phyloP scores from a whole-genome alignment of 1,140 invertebrate species.

The Drosophila oshimai region DNA sequence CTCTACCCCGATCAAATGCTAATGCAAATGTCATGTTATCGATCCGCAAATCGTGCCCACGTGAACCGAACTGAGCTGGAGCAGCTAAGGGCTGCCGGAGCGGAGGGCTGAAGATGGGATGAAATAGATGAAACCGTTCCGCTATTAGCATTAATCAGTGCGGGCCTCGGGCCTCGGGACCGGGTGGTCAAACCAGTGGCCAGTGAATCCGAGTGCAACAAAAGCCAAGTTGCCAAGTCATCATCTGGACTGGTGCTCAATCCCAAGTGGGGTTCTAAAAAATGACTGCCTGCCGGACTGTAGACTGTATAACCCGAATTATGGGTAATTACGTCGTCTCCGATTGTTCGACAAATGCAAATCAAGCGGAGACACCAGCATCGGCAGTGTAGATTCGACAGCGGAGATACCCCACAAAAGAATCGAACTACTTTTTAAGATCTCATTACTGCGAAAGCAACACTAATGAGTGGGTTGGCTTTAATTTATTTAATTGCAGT shows the following conservation, averaged over 20 bases:
- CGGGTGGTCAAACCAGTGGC: slow-evolving; percentile 19
- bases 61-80: slow-evolving; percentile 2
- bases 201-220: neutral
- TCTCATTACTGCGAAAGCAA: neutral
- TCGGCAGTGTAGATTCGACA: neutral
- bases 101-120: neutral
- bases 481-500: slow-evolving; percentile 7
- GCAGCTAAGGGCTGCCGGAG: neutral
- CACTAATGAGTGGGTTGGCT: neutral
- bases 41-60: slow-evolving; percentile 27
- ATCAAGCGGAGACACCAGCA: slow-evolving; percentile 25
- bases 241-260: slow-evolving; percentile 7
- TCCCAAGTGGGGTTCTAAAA: neutral
- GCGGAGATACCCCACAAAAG: neutral
- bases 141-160: slow-evolving; percentile 9
- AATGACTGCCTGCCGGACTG: slow-evolving; percentile 4
- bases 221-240: slow-evolving; percentile 1
- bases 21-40: slow-evolving; percentile 4
- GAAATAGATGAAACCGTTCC: neutral
- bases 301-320: slow-evolving; percentile 63
- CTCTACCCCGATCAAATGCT: slow-evolving; percentile 1
- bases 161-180: neutral
- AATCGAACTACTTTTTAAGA: neutral
- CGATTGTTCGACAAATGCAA: slow-evolving; percentile 54
- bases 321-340: slow-evolving; percentile 62